phyloP scores from a whole-genome alignment of 2,797 vertebrate species.

The Sebastes jordani region DNA sequence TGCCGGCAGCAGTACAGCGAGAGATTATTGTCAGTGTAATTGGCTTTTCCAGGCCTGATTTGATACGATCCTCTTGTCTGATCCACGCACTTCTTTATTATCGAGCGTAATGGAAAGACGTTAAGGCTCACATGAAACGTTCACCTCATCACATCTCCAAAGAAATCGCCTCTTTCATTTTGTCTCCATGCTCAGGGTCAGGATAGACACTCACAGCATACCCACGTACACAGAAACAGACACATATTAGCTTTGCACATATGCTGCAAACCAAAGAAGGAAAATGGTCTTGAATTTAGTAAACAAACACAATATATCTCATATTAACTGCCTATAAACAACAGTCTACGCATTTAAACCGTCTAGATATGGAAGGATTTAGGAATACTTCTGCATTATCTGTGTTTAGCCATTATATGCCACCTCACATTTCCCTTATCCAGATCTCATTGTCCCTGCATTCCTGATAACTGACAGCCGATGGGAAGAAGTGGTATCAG shows the following conservation, averaged over 20 bases:
- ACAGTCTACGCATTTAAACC: background rate
- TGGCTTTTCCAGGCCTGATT: conserved; percentile 81
- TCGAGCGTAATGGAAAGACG: conserved; percentile 74
- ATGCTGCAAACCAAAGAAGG: background rate
- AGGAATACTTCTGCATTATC: background rate
- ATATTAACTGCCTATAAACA: background rate
- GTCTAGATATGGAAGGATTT: background rate
- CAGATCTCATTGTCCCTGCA: conserved; percentile 1
- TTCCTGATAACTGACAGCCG: conserved; percentile 40
- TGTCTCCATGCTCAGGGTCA: conserved; percentile 36
- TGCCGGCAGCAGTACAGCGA: conserved; percentile 74
- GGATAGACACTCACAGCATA: background rate
- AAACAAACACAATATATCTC: background rate
- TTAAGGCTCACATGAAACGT: conserved; percentile 69
- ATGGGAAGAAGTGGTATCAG: conserved; percentile 41
- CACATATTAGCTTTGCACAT: background rate
- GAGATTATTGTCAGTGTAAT: conserved; percentile 84
- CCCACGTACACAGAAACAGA: background rate
- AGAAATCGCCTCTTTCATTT: conserved; percentile 55
- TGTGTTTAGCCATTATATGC: background rate
- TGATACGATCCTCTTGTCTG: conserved; percentile 80
- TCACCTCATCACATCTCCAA: conserved; percentile 58
- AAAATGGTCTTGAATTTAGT: background rate
- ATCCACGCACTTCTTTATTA: conserved; percentile 78
- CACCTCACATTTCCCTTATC: conserved; percentile 1